Evolutionary conservation across 2,113 vertebrate species (phyloP), one percentile per base, ranked within the genome.

Genomic region (Girardinichthys multiradiatus): DNA sequence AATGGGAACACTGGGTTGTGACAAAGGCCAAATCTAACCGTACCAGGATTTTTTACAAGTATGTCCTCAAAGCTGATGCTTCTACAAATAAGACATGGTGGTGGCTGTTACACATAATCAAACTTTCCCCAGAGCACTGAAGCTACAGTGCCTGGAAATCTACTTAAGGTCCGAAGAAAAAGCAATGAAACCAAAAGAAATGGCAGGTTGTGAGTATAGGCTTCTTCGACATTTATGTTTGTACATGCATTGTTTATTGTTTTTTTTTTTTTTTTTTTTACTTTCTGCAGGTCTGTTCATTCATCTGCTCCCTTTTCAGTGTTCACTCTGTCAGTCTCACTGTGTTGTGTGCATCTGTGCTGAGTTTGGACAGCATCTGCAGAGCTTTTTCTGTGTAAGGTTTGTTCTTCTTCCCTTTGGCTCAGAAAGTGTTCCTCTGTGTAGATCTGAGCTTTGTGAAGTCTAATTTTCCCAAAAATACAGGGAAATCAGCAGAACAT

Each of bases 381-480:
- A 69, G 66, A 82, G 66, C 73, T 64, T 86, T 88, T 86, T 89
- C 76, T 74, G 58, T 74, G 77, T 74, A 33, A 30, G 33, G 69
- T 85, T 85, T 88, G 79, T 86, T 77, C 86, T 79, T 66, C 84
- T 82, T 74, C 80, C 63, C 70, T 82, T 77, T 64, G 68, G 78
- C 76, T 81, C 67, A 68, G 26, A 81, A 74, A 78, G 71, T 59
- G 80, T 84, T 76, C 73, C 70, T 86, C 81, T 70, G 76, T 80
- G 78, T 81, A 61, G 74, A 51, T 74, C 37, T 14, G 75, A 83
- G 64, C 71, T 82, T 81, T 73, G 89, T 69, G 83, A 84, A 70
- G 83, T 73, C 74, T 82, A 80, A 90, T 90, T 81, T 90, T 81
- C 81, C 80, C 80, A 79, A 86, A 79, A 86, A 90, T 86, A 79